Evolutionary conservation across 2,888 invertebrate species (phyloP).

Genomic region (Drosophila bunnanda): DNA sequence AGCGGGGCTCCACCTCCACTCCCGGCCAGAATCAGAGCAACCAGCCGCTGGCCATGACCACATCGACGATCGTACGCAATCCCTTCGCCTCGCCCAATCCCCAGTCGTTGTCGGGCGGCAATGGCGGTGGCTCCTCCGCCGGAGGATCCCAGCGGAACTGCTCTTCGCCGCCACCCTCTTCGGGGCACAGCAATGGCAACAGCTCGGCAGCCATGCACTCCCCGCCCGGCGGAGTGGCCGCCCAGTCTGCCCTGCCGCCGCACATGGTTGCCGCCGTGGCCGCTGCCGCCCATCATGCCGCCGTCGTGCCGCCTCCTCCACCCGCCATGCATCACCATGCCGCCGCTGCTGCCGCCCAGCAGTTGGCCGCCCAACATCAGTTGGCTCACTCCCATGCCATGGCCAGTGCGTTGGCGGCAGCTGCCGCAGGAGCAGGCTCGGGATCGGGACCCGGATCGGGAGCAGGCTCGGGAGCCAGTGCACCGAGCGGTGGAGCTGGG

Average conservation of each 20-base stretch:
- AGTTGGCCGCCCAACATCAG: constrained; percentile 81
- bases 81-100: constrained; percentile 84
- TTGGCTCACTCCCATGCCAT: constrained; percentile 82
- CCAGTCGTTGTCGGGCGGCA: constrained; percentile 58
- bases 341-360: constrained; percentile 80
- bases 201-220: constrained; percentile 42
- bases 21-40: constrained; percentile 47
- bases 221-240: constrained; percentile 42
- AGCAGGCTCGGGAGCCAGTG: constrained; percentile 59
- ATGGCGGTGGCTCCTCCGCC: constrained; percentile 49
- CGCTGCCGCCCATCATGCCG: constrained; percentile 69
- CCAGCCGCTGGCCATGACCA: constrained; percentile 75
- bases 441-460: constrained; percentile 82
- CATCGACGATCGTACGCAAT: constrained; percentile 83
- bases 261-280: constrained; percentile 76
- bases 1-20: constrained; percentile 35
- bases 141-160: constrained; percentile 8
- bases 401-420: constrained; percentile 82
- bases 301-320: constrained; percentile 54
- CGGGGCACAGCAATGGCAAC: constrained; percentile 58
- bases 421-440: constrained; percentile 77
- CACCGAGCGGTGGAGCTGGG: constrained; percentile 60
- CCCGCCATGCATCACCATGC: constrained; percentile 76
- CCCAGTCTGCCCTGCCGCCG: constrained; percentile 64
- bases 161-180: constrained; percentile 8